Conservation (phyloP, 2,113 vertebrate species). For the Seriola quinqueradiata region DNA sequence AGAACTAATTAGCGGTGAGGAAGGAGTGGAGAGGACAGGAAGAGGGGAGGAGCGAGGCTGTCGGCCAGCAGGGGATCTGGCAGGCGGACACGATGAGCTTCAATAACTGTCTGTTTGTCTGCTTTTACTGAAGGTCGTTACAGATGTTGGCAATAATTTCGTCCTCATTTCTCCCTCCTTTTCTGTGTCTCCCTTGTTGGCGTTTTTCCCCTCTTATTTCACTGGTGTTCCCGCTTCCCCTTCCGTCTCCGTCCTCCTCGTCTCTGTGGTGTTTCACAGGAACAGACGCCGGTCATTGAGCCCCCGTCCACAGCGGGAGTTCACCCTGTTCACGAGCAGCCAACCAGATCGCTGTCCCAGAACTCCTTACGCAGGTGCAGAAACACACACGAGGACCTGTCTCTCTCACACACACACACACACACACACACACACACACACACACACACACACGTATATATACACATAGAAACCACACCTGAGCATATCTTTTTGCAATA, state of each 20-base stretch:
- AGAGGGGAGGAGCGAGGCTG: constrained; percentile 21
- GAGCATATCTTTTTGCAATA: constrained; percentile 47
- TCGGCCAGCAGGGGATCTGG: constrained; percentile 26
- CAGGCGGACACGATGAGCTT: constrained; percentile 6
- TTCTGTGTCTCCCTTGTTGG: neutral
- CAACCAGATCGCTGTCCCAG: constrained; percentile 61
- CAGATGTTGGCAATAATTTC: constrained; percentile 32
- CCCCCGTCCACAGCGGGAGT: constrained; percentile 69
- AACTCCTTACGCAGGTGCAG: constrained; percentile 80
- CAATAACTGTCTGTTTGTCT: constrained; percentile 14
- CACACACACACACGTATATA: neutral
- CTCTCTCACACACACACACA: neutral
- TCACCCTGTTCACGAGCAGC: constrained; percentile 55
- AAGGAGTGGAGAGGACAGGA: constrained; percentile 37
- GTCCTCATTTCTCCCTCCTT: neutral
- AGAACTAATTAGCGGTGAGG: constrained; percentile 69
- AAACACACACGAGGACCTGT: constrained; percentile 23
- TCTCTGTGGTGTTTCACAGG: constrained; percentile 60
- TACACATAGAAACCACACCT: constrained; percentile 25
- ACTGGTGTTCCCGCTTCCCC: neutral
- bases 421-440: neutral
- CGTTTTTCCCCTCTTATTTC: neutral
- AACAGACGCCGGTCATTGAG: constrained; percentile 65
- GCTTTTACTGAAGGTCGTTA: constrained; percentile 31
- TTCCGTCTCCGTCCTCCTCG: neutral